Evolutionary conservation across 92 coral and sea anemone genomes (phyloP).

Genomic region (Epizoanthus stellaris): DNA sequence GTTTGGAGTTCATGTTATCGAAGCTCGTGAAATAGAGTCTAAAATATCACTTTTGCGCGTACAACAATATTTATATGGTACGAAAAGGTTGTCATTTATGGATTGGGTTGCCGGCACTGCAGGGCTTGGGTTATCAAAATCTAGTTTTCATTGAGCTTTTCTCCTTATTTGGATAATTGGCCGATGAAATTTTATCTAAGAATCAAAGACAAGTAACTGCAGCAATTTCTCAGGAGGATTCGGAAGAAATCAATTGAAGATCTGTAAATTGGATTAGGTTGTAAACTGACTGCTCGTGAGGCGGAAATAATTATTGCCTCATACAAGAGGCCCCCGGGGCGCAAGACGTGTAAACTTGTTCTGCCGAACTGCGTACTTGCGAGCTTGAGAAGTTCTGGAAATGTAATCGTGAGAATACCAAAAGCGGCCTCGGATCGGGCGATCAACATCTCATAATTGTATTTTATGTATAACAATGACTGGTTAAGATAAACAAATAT

Average conservation of each 20-base stretch:
- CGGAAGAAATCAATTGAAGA: conserved; percentile 15
- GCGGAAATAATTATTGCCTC: not conserved
- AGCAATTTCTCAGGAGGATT: conserved; percentile 3
- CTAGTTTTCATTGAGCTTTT: not conserved
- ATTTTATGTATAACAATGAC: not conserved
- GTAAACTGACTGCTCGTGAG: not conserved
- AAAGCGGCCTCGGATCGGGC: not conserved
- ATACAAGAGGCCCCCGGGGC: not conserved
- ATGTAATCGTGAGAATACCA: not conserved
- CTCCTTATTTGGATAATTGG: conserved; percentile 17
- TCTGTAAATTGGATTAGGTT: conserved; percentile 11
- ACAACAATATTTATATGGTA: not conserved
- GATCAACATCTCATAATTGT: not conserved
- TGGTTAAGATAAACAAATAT: not conserved
- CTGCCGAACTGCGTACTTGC: not conserved
- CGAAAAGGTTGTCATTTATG: not conserved
- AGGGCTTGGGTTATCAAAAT: conserved; percentile 15
- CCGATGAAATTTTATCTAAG: conserved; percentile 1
- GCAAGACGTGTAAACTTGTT: not conserved
- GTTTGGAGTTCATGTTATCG: not conserved
- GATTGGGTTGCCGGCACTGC: not conserved
- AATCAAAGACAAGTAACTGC: not conserved
- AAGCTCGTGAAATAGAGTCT: not conserved
- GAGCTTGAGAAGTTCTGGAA: not conserved
- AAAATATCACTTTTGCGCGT: not conserved